Evolutionary conservation across 2,888 invertebrate genomes (phyloP), one percentile per base, ranked within the genome.

Genomic region (Tachystola acroxantha): DNA sequence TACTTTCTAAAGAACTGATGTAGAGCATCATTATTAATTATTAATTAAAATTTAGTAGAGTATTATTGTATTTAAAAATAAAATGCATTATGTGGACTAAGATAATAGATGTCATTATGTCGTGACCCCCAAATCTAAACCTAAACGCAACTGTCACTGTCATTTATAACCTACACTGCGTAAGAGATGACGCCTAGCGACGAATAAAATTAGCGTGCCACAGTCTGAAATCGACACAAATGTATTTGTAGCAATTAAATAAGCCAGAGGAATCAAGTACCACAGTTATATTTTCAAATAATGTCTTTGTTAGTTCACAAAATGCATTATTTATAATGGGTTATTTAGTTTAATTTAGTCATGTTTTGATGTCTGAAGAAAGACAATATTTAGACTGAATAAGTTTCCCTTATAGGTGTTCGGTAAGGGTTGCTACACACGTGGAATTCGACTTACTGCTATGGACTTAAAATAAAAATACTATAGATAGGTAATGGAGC

Each of bases 371-470:
- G 79, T 81, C 79, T 75, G 56, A 71, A 58, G 56, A 79, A 80
- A 84, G 82, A 81, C 82, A 78, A 79, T 80, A 76, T 72, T 57
- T 82, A 81, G 80, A 84, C 82, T 84, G 81, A 81, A 37, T 40
- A 40, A 37, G 40, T 40, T 24, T 39, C 36, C 40, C 40, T 27
- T 40, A 10, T 40, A 40, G 26, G 31, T 40, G 40, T 40, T 39
- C 36, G 29, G 14, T 34, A 27, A 16, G 34, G 32, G 27, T 16
- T 7, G 10, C 16, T 33, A 33, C 32, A 33, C 32, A 33, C 14
- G 6, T 7, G 20, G n/a, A 4, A n/a, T 27, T 27, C 12, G 27
- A 5, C 7, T 27, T 27, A n/a, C n/a, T n/a, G n/a, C n/a, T n/a
- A n/a, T n/a, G n/a, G n/a, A n/a, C n/a, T n/a, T n/a, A n/a, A n/a